Evolutionary conservation across 2,797 vertebrate genomes (phyloP).

Genomic region (Microhierax caerulescens): DNA sequence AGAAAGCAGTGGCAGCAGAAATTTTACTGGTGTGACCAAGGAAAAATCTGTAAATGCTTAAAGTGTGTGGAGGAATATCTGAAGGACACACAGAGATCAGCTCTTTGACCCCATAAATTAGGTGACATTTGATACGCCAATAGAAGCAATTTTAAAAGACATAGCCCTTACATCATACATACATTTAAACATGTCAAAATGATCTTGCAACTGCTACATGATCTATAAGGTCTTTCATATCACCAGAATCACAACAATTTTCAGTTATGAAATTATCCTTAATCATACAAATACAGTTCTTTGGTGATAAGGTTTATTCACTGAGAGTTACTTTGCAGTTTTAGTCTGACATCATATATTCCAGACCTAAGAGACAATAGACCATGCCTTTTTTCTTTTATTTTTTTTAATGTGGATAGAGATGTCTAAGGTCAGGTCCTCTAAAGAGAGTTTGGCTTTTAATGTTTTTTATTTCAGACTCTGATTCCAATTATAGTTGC

Average conservation of each 20-base stretch:
- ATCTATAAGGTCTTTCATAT: not conserved
- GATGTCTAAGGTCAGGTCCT: not conserved
- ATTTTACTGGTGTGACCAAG: not conserved
- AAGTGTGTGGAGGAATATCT: not conserved
- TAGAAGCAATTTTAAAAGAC: not conserved
- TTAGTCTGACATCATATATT: not conserved
- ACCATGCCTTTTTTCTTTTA: not conserved
- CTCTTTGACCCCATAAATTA: not conserved
- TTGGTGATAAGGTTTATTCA: not conserved
- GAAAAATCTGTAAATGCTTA: not conserved
- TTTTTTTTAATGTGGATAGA: not conserved
- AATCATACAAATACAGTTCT: not conserved
- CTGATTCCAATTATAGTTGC: slow-evolving; percentile 12
- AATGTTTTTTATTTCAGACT: slow-evolving; percentile 11
- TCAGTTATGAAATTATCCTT: not conserved
- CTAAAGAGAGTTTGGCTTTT: not conserved
- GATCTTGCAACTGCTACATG: not conserved
- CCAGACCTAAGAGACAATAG: not conserved
- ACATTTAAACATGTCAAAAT: not conserved
- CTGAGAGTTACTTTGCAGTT: not conserved
- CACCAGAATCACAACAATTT: not conserved
- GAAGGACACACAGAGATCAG: not conserved
- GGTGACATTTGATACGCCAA: not conserved
- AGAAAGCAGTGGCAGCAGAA: not conserved
- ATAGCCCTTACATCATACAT: not conserved